These are phyloP conservation scores for Thecocarcelia acutangulata DNA, from an alignment of 2,888 invertebrate genomes.

Conservation along the genomic window DNA sequence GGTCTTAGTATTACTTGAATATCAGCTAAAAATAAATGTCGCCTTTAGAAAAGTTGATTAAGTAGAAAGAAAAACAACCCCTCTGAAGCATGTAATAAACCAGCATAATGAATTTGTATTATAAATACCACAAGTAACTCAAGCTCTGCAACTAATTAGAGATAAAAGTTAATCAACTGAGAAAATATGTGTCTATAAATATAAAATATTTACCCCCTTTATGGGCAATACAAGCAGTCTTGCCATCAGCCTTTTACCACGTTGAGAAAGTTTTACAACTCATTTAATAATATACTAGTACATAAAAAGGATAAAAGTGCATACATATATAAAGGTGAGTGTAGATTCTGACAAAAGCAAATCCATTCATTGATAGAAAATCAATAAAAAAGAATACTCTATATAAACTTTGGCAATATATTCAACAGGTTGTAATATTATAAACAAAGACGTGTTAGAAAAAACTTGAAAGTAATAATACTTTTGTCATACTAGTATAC, in stretches of 20 bases:
- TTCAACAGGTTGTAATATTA: neutral
- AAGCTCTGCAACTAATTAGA: constrained; percentile 18
- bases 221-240: neutral
- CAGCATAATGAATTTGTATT: no score
- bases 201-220: constrained; percentile 28
- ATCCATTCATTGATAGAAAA: constrained; percentile 61
- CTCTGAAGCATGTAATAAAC: no score
- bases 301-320: neutral
- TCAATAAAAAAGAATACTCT: constrained; percentile 47
- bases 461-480: no score
- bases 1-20: no score
- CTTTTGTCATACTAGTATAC: no score
- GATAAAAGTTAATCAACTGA: constrained; percentile 61
- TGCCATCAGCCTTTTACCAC: neutral
- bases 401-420: constrained; percentile 14
- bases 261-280: neutral
- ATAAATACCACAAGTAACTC: neutral
- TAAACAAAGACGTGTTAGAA: neutral
- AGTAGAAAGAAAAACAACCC: no score
- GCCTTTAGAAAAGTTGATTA: no score
- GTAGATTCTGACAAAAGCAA: constrained; percentile 30
- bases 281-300: no score
- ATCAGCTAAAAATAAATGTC: no score
- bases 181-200: constrained; percentile 30
- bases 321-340: neutral